Evolutionary conservation across 2,797 vertebrate species (phyloP), one percentile per base, ranked within the genome.

Genomic region (Anas georgica): DNA sequence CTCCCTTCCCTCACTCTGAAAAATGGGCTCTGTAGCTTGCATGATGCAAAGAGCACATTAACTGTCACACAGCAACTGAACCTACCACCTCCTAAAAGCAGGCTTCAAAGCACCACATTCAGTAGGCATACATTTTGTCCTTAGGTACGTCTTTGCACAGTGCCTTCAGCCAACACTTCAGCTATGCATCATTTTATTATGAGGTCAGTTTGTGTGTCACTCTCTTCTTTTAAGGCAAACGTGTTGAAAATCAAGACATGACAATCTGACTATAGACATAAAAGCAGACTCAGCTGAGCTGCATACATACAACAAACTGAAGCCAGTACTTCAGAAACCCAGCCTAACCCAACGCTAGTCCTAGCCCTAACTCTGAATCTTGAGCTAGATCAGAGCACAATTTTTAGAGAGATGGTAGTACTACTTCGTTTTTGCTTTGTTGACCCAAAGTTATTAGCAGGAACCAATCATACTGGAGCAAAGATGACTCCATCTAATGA

Each of bases 151-250:
- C 50, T 66, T 45, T 45, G 50, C 45, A 21, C 2, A 7, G 15
- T 87, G 55, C 66, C 62, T 85, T 88, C 54, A 26, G 59, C n/a
- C 55, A 70, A 16, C 0, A 5, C 37, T 83, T 86, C 25, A 80
- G n/a, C 68, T 59, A 88, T 12, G 63, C 17, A 39, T 28, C 6
- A 21, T 82, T 94, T 86, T 86, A 78, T 85, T 87, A 80, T 29
- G 83, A 94, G 83, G 88, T 89, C 83, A 83, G 50, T 85, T 85
- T 90, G 80, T 74, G 60, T 62, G 74, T 41, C 52, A 29, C 54
- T 89, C 66, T 69, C 35, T 55, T 87, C 37, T 88, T 90, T 68
- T 69, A 89, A 87, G 78, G 72, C 45, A 72, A 63, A 74, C 28
- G 25, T 25, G 33, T 86, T 80, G 68, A 86, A 86, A 94, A 91